phyloP scores from a whole-genome alignment of 2,888 invertebrate genomes.

The Nowickia ferox region DNA sequence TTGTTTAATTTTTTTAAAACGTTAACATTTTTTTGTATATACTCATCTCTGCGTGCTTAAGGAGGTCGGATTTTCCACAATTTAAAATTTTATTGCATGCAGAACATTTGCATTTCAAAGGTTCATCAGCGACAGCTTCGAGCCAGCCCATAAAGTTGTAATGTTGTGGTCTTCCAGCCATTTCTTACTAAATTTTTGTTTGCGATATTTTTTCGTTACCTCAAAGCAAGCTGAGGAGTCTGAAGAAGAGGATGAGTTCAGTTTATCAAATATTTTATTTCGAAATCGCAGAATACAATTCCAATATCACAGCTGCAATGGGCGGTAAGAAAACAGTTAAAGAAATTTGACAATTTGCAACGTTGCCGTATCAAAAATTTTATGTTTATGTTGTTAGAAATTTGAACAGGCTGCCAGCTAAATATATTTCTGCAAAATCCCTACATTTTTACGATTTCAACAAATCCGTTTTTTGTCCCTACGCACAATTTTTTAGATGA shows the following conservation, averaged over 20 bases:
- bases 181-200: slow-evolving; percentile 5
- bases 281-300: not conserved
- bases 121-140: slow-evolving; percentile 1
- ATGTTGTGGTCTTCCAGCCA: not conserved
- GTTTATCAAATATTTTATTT: not conserved
- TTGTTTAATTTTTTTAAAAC: slow-evolving; percentile 7
- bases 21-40: slow-evolving; percentile 13
- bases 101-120: slow-evolving; percentile 9
- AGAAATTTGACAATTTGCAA: not conserved
- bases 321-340: not conserved
- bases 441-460: slow-evolving; percentile 7
- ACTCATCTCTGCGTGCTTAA: slow-evolving; percentile 2
- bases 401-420: not conserved
- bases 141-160: not conserved
- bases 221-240: not conserved
- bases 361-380: not conserved
- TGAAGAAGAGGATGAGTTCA: no score
- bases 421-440: slow-evolving; percentile 12
- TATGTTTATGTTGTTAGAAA: not conserved
- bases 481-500: no score
- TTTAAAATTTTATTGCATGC: slow-evolving; percentile 19
- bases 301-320: not conserved
- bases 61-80: slow-evolving; percentile 4
- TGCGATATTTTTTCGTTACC: not conserved
- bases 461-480: slow-evolving; percentile 8